A percentile compares a stretch with the other conserved stretches of the same genome.
These are phyloP conservation scores for Fissipunctia ypsillon DNA, from an alignment of 2,888 invertebrate genomes.

Conservation along the genomic window DNA sequence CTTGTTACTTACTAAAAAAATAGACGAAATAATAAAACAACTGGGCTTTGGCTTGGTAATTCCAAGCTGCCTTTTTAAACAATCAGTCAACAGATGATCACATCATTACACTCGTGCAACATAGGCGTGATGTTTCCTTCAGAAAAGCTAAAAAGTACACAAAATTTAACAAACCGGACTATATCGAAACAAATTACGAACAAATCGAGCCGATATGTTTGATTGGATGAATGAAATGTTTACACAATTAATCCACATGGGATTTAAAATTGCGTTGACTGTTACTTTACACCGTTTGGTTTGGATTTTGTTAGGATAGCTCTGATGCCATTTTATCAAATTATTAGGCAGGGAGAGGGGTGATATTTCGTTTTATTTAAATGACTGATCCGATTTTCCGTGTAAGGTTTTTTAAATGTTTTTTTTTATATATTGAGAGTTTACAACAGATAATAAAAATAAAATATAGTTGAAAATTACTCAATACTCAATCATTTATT, in stretches of 20 bases:
- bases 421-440: not conserved
- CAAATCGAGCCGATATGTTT: conserved; percentile 33
- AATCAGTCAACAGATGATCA: too few relatives aligned
- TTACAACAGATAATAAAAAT: too few relatives aligned
- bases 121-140: accelerated
- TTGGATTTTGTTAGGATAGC: conserved; percentile 12
- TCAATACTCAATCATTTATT: too few relatives aligned
- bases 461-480: too few relatives aligned
- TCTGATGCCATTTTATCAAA: conserved; percentile 27
- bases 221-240: conserved; percentile 45
- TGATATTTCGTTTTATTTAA: conserved; percentile 36
- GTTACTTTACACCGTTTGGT: conserved; percentile 28
- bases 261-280: conserved; percentile 36
- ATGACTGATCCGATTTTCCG: not conserved
- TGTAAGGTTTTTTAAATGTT: not conserved
- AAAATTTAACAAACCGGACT: not conserved
- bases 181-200: conserved; percentile 29
- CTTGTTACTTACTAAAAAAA: too few relatives aligned
- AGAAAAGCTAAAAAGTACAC: conserved; percentile 3
- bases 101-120: too few relatives aligned
- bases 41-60: too few relatives aligned
- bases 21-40: too few relatives aligned
- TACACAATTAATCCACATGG: conserved; percentile 32
- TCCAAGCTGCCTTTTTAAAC: too few relatives aligned
- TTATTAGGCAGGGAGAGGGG: conserved; percentile 5